Conservation (phyloP, 2,113 vertebrate genomes). For the Sorex araneus region DNA sequence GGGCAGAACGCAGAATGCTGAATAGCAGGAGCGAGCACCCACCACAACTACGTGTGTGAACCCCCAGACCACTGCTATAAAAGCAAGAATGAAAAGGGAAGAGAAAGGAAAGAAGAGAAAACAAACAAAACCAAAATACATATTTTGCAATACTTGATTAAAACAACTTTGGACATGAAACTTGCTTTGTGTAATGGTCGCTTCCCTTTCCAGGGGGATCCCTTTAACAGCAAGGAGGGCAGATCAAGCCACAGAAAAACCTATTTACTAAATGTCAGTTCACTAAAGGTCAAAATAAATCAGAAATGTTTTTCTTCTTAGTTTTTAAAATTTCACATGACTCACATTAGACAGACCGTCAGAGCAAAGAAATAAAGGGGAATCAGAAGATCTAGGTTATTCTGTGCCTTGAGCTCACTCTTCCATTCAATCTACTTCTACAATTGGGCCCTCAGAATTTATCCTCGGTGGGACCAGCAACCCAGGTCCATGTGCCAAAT, state of each 20-base stretch:
- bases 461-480: constrained; percentile 2
- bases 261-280: constrained; percentile 39
- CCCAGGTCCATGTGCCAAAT: background rate
- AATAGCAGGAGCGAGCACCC: no score
- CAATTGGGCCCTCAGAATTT: background rate
- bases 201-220: background rate
- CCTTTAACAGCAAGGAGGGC: background rate
- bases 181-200: background rate
- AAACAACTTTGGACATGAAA: constrained; percentile 5
- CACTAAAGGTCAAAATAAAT: background rate
- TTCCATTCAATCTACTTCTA: background rate
- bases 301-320: background rate
- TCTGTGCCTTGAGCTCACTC: background rate
- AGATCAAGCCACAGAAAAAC: background rate
- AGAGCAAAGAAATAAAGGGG: background rate
- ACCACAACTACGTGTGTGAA: no score
- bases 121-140: no score
- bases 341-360: background rate
- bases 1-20: no score
- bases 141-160: no score
- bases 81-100: no score
- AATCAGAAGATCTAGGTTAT: background rate
- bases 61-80: no score
- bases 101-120: no score
- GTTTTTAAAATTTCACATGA: constrained; percentile 2